These are phyloP conservation scores for Antennarius striatus DNA, from an alignment of 2,113 vertebrate species.

Conservation along the genomic window DNA sequence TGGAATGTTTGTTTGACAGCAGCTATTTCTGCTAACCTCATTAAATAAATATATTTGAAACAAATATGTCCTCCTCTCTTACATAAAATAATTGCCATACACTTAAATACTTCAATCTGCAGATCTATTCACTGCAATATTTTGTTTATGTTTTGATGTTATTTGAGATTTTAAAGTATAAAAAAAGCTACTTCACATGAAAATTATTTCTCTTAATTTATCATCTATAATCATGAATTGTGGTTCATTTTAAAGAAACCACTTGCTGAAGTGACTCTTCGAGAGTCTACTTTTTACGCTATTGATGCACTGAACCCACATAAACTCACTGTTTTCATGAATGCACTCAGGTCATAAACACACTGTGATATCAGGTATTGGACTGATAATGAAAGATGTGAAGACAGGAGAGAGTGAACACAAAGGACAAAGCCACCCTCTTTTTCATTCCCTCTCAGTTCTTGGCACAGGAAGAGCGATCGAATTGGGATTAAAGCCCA, in stretches of 20 bases:
- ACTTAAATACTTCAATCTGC: conserved; percentile 33
- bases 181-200: too few species aligned
- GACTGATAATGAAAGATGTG: conserved; percentile 7
- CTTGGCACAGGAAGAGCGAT: conserved; percentile 23
- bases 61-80: conserved; percentile 19
- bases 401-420: conserved; percentile 10
- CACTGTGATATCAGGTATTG: conserved; percentile 10
- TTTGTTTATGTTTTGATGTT: conserved; percentile 56
- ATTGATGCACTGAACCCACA: background rate
- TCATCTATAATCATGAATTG: too few species aligned
- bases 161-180: background rate
- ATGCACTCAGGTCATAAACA: conserved; percentile 6
- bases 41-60: conserved; percentile 13
- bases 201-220: too few species aligned
- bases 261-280: too few species aligned
- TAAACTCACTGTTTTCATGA: background rate
- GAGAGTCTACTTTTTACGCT: too few species aligned
- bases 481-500: conserved; percentile 51
- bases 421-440: conserved; percentile 8
- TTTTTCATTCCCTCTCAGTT: conserved; percentile 4
- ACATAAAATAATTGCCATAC: conserved; percentile 36
- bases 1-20: conserved; percentile 44
- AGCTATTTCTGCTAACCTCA: conserved; percentile 28
- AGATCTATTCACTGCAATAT: conserved; percentile 16
- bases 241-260: too few species aligned